phyloP scores from a whole-genome alignment of 1,140 invertebrate species.

The Papilio polytes region DNA sequence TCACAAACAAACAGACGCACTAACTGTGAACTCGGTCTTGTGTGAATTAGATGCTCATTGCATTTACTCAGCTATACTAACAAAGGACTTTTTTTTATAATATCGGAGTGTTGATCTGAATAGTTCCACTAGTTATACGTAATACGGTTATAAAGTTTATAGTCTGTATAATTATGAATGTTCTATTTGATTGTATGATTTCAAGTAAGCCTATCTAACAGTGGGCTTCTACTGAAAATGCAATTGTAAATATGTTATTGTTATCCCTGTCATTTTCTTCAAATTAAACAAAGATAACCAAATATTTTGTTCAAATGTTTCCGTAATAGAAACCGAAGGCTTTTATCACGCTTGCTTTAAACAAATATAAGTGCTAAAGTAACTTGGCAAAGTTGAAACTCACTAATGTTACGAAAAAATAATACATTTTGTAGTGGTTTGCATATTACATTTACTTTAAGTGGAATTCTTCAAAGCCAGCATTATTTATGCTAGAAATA shows the following conservation, averaged over 20 bases:
- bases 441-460: not conserved
- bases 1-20: slow-evolving; percentile 1
- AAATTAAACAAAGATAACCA: no score
- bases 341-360: no score
- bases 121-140: not conserved
- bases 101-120: not conserved
- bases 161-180: not conserved
- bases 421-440: no score
- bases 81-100: not conserved
- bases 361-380: no score
- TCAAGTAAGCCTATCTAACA: not conserved
- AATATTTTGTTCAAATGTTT: no score
- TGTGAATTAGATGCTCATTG: not conserved
- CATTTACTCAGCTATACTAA: not conserved
- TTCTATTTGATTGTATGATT: not conserved
- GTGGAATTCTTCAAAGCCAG: not conserved
- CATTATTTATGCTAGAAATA: not conserved
- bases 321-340: no score
- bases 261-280: no score
- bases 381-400: no score
- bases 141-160: not conserved
- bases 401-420: no score
- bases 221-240: not conserved
- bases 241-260: no score
- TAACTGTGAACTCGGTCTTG: not conserved